Percentiles rank a stretch among this genome's conserved stretches.
phyloP scores from a whole-genome alignment of 2,888 invertebrate genomes.

The Zeuzera pyrina region DNA sequence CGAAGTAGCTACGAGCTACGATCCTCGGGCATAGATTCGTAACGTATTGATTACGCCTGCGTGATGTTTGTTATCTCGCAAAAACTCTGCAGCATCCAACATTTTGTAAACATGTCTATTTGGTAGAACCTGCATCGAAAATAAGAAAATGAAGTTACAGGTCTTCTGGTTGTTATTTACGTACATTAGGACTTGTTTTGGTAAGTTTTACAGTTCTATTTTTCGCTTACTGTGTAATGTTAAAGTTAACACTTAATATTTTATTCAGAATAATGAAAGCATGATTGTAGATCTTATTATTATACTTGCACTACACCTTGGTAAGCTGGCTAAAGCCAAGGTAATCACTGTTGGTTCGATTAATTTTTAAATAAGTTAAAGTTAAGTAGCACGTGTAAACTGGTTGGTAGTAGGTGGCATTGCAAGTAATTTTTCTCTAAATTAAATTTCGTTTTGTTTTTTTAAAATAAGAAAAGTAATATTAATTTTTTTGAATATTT shows the following conservation, averaged over 20 bases:
- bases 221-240: conserved; percentile 1
- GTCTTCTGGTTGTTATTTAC: conserved; percentile 33
- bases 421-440: too few relatives aligned
- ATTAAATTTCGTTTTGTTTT: too few relatives aligned
- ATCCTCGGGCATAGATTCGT: conserved; percentile 18
- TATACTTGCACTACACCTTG: too few relatives aligned
- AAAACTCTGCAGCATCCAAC: conserved; percentile 14
- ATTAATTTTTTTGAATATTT: neutral
- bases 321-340: too few relatives aligned
- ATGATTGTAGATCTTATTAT: too few relatives aligned
- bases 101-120: conserved; percentile 30
- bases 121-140: conserved; percentile 19
- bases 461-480: too few relatives aligned
- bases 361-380: too few relatives aligned
- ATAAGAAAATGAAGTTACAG: conserved; percentile 38
- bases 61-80: conserved; percentile 17
- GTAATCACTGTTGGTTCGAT: too few relatives aligned
- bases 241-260: too few relatives aligned
- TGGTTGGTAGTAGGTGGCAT: neutral
- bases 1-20: conserved; percentile 3
- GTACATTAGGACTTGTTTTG: conserved; percentile 31
- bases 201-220: conserved; percentile 29
- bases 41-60: conserved; percentile 61
- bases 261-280: too few relatives aligned
- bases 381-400: too few relatives aligned